phyloP scores from a whole-genome alignment of 2,113 vertebrate species.

The Oreochromis aureus region DNA sequence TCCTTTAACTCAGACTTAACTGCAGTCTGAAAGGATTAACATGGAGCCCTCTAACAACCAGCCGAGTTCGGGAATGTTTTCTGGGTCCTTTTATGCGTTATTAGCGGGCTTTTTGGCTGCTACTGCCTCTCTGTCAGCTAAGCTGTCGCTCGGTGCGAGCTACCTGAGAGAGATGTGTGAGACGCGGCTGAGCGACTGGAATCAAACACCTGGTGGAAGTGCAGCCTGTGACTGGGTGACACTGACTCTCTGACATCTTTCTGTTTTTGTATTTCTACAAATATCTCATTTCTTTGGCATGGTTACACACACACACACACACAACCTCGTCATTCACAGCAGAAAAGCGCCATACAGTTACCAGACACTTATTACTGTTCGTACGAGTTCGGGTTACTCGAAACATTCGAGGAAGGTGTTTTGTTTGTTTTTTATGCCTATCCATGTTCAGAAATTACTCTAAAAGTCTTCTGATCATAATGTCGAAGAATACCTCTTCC shows the following conservation, averaged over 20 bases:
- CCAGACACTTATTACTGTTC: neutral
- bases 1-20: neutral
- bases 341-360: neutral
- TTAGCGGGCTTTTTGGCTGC: constrained; percentile 76
- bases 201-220: neutral
- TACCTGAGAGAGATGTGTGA: constrained; percentile 61
- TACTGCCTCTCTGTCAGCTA: constrained; percentile 78
- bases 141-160: constrained; percentile 76
- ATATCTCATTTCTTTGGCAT: neutral
- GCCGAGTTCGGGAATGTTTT: constrained; percentile 14
- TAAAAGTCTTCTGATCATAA: accelerated
- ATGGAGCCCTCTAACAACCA: neutral
- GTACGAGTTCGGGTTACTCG: neutral
- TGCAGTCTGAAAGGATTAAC: too few species aligned
- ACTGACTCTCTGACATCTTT: neutral
- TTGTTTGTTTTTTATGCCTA: neutral
- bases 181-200: constrained; percentile 3
- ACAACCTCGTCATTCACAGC: neutral
- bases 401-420: neutral
- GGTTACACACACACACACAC: neutral
- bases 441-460: neutral
- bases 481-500: neutral
- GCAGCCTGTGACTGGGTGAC: constrained; percentile 73
- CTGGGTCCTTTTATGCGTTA: constrained; percentile 63
- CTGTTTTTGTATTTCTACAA: neutral